Evolutionary conservation across 2,888 invertebrate species (phyloP).

Genomic region (Clivina fossor): DNA sequence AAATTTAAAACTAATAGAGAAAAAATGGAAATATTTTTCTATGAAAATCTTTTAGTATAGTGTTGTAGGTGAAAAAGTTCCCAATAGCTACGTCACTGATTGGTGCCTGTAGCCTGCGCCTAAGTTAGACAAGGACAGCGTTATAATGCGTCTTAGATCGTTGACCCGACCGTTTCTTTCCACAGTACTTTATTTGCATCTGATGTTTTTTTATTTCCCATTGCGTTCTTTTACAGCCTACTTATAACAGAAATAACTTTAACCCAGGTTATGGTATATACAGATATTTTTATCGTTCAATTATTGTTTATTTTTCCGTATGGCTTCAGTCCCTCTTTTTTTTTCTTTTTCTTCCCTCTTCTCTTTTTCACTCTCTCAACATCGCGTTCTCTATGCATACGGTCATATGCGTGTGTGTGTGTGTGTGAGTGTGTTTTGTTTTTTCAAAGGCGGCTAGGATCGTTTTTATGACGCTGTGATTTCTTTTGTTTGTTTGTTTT

Average conservation of each 20-base stretch:
- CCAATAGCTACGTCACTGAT: constrained; percentile 1
- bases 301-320: constrained; percentile 22
- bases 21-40: background rate
- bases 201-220: constrained; percentile 51
- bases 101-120: background rate
- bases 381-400: background rate
- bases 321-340: too few relatives aligned
- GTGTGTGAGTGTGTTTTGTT: constrained; percentile 4
- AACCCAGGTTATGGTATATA: constrained; percentile 49
- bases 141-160: constrained; percentile 51
- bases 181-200: constrained; percentile 55
- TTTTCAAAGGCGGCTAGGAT: background rate
- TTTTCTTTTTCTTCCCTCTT: constrained; percentile 5
- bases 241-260: constrained; percentile 55
- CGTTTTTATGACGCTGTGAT: too few relatives aligned
- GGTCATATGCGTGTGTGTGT: too few relatives aligned
- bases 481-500: too few relatives aligned
- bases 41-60: background rate
- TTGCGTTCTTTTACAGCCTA: constrained; percentile 54
- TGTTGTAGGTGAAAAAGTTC: too few relatives aligned
- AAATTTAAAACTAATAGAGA: constrained; percentile 1
- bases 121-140: constrained; percentile 52
- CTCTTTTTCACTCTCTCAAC: background rate
- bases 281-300: constrained; percentile 27
- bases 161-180: constrained; percentile 55